phyloP scores from a whole-genome alignment of 2,888 invertebrate genomes.

The Pollenia amentaria region DNA sequence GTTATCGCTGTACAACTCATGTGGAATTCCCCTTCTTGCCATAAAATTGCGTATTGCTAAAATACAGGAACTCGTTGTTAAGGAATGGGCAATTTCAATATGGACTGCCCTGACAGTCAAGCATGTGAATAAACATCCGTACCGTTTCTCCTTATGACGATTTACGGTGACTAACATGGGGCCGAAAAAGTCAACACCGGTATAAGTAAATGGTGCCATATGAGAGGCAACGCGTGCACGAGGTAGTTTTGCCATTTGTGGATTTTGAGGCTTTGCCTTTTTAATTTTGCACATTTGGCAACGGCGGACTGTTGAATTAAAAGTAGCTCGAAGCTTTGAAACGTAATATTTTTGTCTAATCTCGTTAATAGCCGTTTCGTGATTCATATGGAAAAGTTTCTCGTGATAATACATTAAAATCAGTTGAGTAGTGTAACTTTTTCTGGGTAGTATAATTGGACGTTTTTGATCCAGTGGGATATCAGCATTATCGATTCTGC shows the following conservation, averaged over 20 bases:
- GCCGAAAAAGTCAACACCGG: no score
- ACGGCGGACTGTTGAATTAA: constrained; percentile 17
- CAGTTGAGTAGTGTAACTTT: constrained; percentile 13
- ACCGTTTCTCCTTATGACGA: no score
- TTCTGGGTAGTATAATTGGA: constrained; percentile 65
- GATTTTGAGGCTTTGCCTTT: constrained; percentile 15
- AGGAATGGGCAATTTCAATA: constrained; percentile 63
- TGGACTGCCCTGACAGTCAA: no score
- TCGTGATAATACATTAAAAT: constrained; percentile 26
- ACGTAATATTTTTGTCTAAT: constrained; percentile 25
- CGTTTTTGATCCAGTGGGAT: constrained; percentile 35
- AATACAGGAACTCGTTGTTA: constrained; percentile 29
- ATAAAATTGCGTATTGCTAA: constrained; percentile 52
- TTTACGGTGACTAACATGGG: no score
- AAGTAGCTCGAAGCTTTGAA: constrained; percentile 46
- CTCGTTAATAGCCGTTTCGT: constrained; percentile 48
- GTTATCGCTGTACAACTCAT: constrained; percentile 49
- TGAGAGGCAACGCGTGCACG: constrained; percentile 28
- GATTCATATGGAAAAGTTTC: constrained; percentile 31
- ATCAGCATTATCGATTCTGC: constrained; percentile 60
- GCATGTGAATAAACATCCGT: constrained; percentile 69
- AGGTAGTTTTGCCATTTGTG: constrained; percentile 35
- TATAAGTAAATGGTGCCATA: no score
- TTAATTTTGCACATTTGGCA: constrained; percentile 55
- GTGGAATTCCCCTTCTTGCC: constrained; percentile 33